A percentile compares a stretch with the other conserved stretches of the same genome.
Conservation (phyloP, 1,140 invertebrate species). For the Halesus radiatus region DNA sequence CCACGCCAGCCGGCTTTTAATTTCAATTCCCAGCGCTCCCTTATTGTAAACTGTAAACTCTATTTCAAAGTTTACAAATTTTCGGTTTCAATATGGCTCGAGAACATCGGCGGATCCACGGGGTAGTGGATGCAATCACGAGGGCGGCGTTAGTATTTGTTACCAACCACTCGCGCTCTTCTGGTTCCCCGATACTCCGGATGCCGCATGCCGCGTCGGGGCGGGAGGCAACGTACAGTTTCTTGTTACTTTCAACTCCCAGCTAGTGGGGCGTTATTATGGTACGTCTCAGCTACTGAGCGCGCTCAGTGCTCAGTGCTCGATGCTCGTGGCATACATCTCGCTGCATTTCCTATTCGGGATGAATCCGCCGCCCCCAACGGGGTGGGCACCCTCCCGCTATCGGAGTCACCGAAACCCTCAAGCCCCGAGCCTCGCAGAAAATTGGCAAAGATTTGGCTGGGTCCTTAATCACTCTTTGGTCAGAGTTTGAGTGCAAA, state of each 20-base stretch:
- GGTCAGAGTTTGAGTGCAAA: constrained; percentile 35
- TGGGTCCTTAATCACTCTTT: constrained; percentile 51
- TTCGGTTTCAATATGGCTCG: not conserved
- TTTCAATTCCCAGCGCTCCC: not conserved
- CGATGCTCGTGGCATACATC: not conserved
- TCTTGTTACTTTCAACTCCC: too few relatives aligned
- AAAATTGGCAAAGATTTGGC: constrained; percentile 50
- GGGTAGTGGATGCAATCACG: constrained; percentile 51
- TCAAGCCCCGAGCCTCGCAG: constrained; percentile 28
- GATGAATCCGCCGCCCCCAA: constrained; percentile 24
- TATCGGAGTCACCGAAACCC: constrained; percentile 3
- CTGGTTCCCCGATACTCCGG: too few relatives aligned
- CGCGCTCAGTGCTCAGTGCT: not conserved
- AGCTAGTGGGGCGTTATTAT: too few relatives aligned
- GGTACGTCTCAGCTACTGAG: not conserved
- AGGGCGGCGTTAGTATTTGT: not conserved
- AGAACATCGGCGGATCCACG: not conserved
- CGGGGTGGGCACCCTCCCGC: not conserved
- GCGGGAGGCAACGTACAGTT: too few relatives aligned
- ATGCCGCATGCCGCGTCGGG: too few relatives aligned
- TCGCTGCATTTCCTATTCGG: constrained; percentile 47
- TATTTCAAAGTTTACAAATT: not conserved
- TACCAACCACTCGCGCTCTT: too few relatives aligned
- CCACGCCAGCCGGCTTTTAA: not conserved
- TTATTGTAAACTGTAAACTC: not conserved